A percentile compares a stretch with the other conserved stretches of the same genome.
Evolutionary conservation across 2,888 invertebrate genomes (phyloP).

Genomic region (Eubasilissa splendida): DNA sequence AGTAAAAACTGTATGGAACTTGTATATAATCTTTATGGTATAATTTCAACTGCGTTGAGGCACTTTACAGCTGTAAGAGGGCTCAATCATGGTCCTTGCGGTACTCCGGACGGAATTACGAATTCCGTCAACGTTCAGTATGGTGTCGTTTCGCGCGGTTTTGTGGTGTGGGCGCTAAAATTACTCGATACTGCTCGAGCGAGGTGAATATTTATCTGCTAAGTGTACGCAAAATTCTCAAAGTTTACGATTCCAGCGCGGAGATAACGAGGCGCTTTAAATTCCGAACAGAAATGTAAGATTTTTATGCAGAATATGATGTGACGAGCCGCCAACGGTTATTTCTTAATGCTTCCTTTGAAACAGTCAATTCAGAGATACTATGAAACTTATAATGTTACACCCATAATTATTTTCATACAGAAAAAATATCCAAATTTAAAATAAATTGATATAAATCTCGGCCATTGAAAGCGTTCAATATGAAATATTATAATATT

Average conservation of each 20-base stretch:
- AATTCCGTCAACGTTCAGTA: slow-evolving; percentile 12
- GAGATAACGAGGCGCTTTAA: slow-evolving; percentile 23
- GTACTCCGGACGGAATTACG: neutral
- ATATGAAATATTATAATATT: too few relatives aligned
- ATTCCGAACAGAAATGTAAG: neutral
- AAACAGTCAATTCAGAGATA: too few relatives aligned
- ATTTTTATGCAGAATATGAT: slow-evolving; percentile 9
- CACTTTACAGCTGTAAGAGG: too few relatives aligned
- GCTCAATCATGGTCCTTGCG: neutral
- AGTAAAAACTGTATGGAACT: too few relatives aligned
- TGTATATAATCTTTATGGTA: too few relatives aligned
- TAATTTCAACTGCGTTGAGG: too few relatives aligned
- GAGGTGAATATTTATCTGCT: slow-evolving; percentile 20
- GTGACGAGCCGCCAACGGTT: neutral
- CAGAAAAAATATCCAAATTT: too few relatives aligned
- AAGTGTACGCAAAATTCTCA: slow-evolving; percentile 5
- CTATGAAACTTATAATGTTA: too few relatives aligned
- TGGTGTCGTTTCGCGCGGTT: slow-evolving; percentile 12
- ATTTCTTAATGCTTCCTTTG: too few relatives aligned
- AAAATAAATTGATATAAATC: too few relatives aligned
- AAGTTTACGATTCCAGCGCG: neutral
- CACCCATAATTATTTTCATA: too few relatives aligned
- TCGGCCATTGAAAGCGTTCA: too few relatives aligned
- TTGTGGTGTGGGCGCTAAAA: neutral
- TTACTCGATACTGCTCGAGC: slow-evolving; percentile 21